phyloP scores from a whole-genome alignment of 2,888 invertebrate species.

The Helicoverpa assulta region DNA sequence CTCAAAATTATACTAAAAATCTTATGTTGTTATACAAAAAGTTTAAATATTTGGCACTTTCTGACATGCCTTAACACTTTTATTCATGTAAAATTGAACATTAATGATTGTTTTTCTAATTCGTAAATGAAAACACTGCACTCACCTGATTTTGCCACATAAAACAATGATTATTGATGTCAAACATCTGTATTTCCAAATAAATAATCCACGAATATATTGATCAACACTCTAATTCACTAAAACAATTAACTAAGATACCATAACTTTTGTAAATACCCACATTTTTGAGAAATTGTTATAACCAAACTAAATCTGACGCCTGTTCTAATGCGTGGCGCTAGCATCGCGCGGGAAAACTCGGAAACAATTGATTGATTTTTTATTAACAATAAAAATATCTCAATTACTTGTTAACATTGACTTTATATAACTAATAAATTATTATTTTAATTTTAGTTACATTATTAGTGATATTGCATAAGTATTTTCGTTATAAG shows the following conservation, averaged over 20 bases:
- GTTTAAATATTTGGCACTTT: neutral
- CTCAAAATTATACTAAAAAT: neutral
- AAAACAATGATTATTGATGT: neutral
- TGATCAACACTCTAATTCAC: slow-evolving; percentile 10
- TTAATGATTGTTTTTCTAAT: neutral
- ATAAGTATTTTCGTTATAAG: neutral
- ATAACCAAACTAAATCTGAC: slow-evolving; percentile 9
- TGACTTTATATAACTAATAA: neutral
- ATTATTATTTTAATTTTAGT: neutral
- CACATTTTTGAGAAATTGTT: slow-evolving; percentile 50
- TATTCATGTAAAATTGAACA: neutral
- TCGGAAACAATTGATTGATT: slow-evolving; percentile 62
- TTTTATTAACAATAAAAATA: slow-evolving; percentile 21
- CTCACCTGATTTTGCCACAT: slow-evolving; percentile 33
- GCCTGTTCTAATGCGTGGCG: slow-evolving; percentile 50
- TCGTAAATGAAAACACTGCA: neutral
- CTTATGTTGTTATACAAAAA: neutral
- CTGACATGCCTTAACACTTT: neutral
- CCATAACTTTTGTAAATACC: slow-evolving; percentile 52
- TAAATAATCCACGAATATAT: slow-evolving; percentile 54
- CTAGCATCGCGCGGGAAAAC: slow-evolving; percentile 51
- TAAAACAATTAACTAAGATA: slow-evolving; percentile 7
- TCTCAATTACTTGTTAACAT: neutral
- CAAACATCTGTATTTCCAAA: slow-evolving; percentile 21
- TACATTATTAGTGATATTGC: neutral